Conservation (phyloP, 2,797 vertebrate genomes). For the Euphonia xanthogaster region DNA sequence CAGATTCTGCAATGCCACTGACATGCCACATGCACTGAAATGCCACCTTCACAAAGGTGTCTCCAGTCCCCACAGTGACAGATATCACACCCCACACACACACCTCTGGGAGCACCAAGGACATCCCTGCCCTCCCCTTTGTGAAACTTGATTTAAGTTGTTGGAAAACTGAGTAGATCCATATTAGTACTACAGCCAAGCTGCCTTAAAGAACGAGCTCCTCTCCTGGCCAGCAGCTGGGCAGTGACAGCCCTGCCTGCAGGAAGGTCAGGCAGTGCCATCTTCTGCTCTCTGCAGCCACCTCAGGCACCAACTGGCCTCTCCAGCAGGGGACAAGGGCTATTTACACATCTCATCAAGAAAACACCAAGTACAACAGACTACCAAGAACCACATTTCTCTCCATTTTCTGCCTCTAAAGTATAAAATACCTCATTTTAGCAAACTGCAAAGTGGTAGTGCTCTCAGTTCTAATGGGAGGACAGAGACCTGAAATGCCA, state of each 20-base stretch:
- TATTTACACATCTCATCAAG: neutral
- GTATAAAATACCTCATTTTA: neutral
- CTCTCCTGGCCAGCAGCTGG: neutral
- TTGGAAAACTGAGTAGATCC: neutral
- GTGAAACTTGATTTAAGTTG: neutral
- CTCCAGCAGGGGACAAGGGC: rapidly evolving
- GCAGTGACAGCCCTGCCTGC: neutral
- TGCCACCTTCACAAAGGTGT: rapidly evolving
- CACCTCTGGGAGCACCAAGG: neutral
- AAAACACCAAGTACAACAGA: neutral
- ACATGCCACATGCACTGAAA: neutral
- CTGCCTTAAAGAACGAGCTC: neutral
- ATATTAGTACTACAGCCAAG: neutral
- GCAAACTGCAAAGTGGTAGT: neutral
- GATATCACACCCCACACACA: neutral
- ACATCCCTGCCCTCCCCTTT: neutral
- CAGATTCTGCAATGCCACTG: neutral
- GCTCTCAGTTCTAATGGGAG: neutral
- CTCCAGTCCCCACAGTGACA: neutral
- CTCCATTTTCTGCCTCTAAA: neutral
- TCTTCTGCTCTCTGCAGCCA: neutral
- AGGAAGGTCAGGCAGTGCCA: neutral
- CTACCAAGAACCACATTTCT: neutral
- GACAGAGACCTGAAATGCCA: neutral
- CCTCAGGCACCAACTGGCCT: neutral